phyloP scores from a whole-genome alignment of 2,888 invertebrate species.

The Harpalus rufipes region DNA sequence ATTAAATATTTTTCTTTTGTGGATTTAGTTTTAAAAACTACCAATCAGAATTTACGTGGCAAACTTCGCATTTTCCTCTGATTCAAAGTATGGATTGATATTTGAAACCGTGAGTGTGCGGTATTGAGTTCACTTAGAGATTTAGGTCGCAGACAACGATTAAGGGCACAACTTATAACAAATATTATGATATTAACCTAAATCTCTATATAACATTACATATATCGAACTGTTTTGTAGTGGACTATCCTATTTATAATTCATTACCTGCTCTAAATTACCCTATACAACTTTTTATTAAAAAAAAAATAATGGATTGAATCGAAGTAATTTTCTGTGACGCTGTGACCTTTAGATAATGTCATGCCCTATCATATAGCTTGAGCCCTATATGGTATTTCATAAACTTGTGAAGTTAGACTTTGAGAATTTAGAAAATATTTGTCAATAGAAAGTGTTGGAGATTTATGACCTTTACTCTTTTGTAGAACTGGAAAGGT shows the following conservation, averaged over 20 bases:
- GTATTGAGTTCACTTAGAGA: neutral
- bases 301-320: neutral
- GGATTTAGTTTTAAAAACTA: too few relatives aligned
- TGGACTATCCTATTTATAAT: neutral
- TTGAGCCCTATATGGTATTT: too few relatives aligned
- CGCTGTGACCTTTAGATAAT: neutral
- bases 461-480: neutral
- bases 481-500: neutral
- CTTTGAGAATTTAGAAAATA: neutral
- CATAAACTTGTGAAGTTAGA: neutral
- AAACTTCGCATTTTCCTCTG: too few relatives aligned
- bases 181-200: constrained; percentile 11
- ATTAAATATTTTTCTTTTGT: too few relatives aligned
- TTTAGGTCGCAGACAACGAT: constrained; percentile 21
- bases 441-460: neutral
- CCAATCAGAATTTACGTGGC: too few relatives aligned
- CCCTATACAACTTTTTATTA: neutral
- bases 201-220: neutral
- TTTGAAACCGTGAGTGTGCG: neutral
- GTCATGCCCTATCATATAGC: neutral
- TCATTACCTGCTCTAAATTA: neutral
- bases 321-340: neutral
- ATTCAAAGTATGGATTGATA: neutral
- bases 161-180: neutral
- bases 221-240: neutral